A percentile compares a stretch with the other conserved stretches of the same genome.
Conservation (phyloP, 2,113 vertebrate genomes). For the Crotalus helleri region DNA sequence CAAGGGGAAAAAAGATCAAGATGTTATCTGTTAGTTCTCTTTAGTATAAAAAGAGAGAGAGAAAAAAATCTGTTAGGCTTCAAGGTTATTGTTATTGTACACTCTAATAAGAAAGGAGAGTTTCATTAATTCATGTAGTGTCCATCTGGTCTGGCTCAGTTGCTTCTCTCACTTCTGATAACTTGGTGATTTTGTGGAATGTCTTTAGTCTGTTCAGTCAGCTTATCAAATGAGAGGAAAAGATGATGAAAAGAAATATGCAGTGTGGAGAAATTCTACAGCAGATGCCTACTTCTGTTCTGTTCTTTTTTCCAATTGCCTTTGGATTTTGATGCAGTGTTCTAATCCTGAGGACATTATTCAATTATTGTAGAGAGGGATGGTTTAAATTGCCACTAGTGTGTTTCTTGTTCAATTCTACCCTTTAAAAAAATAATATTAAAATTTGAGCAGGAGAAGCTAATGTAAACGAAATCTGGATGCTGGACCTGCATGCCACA, state of each 20-base stretch:
- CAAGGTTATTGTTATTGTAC: background rate
- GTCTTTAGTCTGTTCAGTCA: background rate
- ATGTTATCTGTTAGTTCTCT: background rate
- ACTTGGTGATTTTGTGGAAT: background rate
- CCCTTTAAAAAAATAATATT: background rate
- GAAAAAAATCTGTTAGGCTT: background rate
- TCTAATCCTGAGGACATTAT: background rate
- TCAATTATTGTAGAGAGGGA: background rate
- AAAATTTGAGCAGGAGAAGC: background rate
- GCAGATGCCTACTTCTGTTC: background rate
- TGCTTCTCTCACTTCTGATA: background rate
- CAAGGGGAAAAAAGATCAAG: background rate
- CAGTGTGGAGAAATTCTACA: background rate
- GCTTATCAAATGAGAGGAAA: background rate
- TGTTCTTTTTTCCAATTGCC: background rate
- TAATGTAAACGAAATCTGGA: background rate
- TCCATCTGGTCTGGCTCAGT: background rate
- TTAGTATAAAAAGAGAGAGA: background rate
- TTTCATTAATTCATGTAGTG: background rate
- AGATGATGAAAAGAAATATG: background rate
- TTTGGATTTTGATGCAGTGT: background rate
- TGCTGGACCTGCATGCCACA: background rate
- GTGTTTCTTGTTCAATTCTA: background rate
- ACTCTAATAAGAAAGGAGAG: background rate
- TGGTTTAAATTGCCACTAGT: background rate